Evolutionary conservation across 1,140 invertebrate species (phyloP).

Genomic region (Drosophila santomea): DNA sequence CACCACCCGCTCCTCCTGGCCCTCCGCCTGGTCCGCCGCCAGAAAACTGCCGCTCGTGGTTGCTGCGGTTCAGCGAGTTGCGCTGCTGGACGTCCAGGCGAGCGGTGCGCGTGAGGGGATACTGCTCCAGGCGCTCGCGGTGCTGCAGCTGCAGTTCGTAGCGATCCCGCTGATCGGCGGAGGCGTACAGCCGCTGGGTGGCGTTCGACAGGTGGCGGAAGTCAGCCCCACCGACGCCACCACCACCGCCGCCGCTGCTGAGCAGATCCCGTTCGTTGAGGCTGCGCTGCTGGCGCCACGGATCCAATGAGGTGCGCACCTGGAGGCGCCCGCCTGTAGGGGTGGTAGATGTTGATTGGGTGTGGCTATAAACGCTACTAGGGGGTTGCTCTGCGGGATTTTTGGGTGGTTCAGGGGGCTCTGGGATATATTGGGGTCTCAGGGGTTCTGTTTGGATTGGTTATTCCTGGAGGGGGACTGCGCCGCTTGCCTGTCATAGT

Average conservation of each 20-base stretch:
- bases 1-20: slow-evolving; percentile 11
- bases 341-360: slow-evolving; percentile 60
- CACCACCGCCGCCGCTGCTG: slow-evolving; percentile 62
- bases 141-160: slow-evolving; percentile 81
- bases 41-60: slow-evolving; percentile 80
- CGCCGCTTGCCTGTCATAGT: slow-evolving; percentile 73
- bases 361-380: slow-evolving; percentile 42
- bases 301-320: slow-evolving; percentile 69
- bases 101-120: slow-evolving; percentile 77
- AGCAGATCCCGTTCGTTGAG: slow-evolving; percentile 80
- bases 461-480: slow-evolving; percentile 2
- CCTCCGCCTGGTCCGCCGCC: slow-evolving; percentile 8
- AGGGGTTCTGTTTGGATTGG: slow-evolving; percentile 6
- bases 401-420: background rate
- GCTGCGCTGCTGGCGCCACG: slow-evolving; percentile 81
- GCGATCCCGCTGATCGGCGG: slow-evolving; percentile 78
- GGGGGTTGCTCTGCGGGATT: slow-evolving; percentile 21
- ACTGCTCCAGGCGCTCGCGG: slow-evolving; percentile 77
- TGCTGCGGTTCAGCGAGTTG: slow-evolving; percentile 80
- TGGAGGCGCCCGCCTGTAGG: slow-evolving; percentile 78
- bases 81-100: slow-evolving; percentile 82
- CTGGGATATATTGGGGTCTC: background rate
- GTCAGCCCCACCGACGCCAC: slow-evolving; percentile 45
- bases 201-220: slow-evolving; percentile 64
- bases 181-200: slow-evolving; percentile 75